A percentile compares a stretch with the other conserved stretches of the same genome.
These are phyloP conservation scores for Chelonus formosanus DNA, from an alignment of 2,888 invertebrate species.

Conservation along the genomic window DNA sequence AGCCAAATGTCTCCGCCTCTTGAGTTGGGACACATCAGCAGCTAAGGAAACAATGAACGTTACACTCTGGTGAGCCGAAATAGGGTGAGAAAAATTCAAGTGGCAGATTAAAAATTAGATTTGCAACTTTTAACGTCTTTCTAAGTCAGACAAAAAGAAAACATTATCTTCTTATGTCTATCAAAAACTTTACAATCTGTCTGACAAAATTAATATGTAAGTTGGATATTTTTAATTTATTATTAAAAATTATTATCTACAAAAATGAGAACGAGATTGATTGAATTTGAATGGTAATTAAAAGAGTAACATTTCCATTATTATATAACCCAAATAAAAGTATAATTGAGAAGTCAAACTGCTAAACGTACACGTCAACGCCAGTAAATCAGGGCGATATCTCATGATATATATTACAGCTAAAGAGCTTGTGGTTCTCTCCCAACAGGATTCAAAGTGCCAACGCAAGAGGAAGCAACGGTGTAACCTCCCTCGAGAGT, in stretches of 20 bases:
- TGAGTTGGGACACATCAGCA: conserved; percentile 18
- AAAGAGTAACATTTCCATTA: no score
- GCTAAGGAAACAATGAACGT: conserved; percentile 22
- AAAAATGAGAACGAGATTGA: no score
- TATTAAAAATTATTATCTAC: no score
- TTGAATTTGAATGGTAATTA: no score
- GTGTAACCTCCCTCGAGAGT: conserved; percentile 31
- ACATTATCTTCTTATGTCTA: no score
- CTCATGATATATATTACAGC: conserved; percentile 24
- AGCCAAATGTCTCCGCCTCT: conserved; percentile 9
- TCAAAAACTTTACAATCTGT: no score
- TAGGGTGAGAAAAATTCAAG: conserved; percentile 30
- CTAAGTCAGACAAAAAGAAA: not conserved
- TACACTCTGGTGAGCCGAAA: conserved; percentile 27
- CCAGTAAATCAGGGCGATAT: conserved; percentile 30
- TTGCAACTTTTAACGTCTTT: conserved; percentile 1
- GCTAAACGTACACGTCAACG: conserved; percentile 20
- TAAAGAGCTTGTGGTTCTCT: conserved; percentile 27
- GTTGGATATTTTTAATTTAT: no score
- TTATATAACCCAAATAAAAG: not conserved
- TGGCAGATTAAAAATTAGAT: conserved; percentile 1
- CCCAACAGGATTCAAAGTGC: conserved; percentile 32
- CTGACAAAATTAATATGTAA: no score
- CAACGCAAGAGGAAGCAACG: conserved; percentile 32
- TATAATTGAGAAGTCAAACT: conserved; percentile 26